Percentiles rank a stretch among this genome's conserved stretches.
These are phyloP conservation scores for Phymastichus coffea DNA, from an alignment of 1,140 invertebrate genomes.

Conservation along the genomic window DNA sequence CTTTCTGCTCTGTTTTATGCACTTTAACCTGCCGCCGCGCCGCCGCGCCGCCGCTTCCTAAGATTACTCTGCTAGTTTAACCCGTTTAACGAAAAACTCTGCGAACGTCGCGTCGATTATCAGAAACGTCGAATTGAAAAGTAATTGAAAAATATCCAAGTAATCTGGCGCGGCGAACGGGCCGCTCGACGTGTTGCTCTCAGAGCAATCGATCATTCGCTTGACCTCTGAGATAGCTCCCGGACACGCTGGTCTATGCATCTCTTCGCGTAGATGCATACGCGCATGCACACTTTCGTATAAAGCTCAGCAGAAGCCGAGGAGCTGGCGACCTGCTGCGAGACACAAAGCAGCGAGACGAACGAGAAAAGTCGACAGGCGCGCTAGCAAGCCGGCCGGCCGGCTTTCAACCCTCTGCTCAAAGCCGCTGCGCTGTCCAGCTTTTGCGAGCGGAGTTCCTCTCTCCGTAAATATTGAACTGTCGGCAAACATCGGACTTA, in stretches of 20 bases:
- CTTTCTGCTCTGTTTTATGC: not conserved
- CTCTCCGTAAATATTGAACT: no score
- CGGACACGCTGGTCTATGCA: conserved; percentile 4
- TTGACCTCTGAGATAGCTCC: conserved; percentile 3
- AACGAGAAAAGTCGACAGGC: not conserved
- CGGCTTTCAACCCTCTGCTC: conserved; percentile 18
- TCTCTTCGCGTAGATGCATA: not conserved
- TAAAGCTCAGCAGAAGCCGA: not conserved
- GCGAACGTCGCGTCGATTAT: no score
- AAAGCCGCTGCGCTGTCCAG: conserved; percentile 15
- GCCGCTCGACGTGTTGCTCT: no score
- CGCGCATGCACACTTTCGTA: not conserved
- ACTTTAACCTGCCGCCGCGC: not conserved
- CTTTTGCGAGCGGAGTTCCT: no score
- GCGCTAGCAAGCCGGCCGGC: not conserved
- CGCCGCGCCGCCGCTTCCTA: no score
- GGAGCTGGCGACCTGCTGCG: not conserved
- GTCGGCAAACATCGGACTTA: conserved; percentile 27
- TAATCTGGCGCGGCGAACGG: no score
- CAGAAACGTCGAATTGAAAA: no score
- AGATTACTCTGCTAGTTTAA: no score
- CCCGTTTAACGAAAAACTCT: no score
- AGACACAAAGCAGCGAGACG: not conserved
- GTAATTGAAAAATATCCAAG: no score
- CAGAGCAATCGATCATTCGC: no score